These are phyloP conservation scores for Trichosurus vulpecula DNA, from an alignment of 2,797 vertebrate genomes.

Conservation along the genomic window DNA sequence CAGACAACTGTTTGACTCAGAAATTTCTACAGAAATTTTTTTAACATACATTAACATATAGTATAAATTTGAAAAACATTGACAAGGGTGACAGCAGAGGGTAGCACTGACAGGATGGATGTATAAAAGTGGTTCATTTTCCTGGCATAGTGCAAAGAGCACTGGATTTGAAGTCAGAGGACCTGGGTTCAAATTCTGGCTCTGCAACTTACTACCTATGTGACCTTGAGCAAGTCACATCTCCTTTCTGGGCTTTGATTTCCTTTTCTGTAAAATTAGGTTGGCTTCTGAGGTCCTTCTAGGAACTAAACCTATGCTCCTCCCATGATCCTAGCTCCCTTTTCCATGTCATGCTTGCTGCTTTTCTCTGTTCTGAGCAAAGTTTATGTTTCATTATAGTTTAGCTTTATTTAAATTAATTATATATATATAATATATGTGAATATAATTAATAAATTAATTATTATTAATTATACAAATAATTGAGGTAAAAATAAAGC, in stretches of 20 bases:
- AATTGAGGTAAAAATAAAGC: neutral
- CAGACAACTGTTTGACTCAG: constrained; percentile 32
- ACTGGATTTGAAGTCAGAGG: neutral
- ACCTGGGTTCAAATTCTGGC: neutral
- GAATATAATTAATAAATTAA: too few relatives aligned
- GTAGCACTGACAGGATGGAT: neutral
- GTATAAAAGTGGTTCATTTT: neutral
- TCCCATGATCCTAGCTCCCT: neutral
- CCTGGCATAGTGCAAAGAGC: neutral
- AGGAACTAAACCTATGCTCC: neutral
- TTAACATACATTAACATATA: constrained; percentile 63
- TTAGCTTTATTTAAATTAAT: neutral
- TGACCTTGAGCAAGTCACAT: neutral
- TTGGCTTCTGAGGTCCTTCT: neutral
- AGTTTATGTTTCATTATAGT: neutral
- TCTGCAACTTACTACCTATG: neutral
- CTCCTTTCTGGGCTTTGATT: neutral
- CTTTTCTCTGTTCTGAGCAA: neutral
- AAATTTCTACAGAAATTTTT: constrained; percentile 62
- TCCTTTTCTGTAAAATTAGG: neutral
- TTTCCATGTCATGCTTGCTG: neutral
- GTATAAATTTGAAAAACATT: constrained; percentile 27
- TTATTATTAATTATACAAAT: neutral
- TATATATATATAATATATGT: too few relatives aligned
- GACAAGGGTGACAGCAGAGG: neutral